Percentiles rank a stretch among this genome's conserved stretches.
Conservation (phyloP, 2,888 invertebrate genomes). For the Lamproptera curius region DNA sequence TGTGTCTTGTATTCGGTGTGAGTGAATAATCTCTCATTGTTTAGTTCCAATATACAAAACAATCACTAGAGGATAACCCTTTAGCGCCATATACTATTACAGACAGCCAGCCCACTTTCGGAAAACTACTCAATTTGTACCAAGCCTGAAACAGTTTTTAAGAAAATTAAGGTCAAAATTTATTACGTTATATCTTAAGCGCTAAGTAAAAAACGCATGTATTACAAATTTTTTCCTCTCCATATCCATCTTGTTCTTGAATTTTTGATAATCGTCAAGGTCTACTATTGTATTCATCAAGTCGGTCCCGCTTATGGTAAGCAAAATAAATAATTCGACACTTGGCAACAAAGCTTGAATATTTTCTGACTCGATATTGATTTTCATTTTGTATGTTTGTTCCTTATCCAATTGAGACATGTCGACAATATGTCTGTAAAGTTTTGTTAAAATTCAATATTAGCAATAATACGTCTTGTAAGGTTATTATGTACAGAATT, state of each 20-base stretch:
- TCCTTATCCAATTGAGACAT: slow-evolving; percentile 89
- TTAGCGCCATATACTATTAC: slow-evolving; percentile 91
- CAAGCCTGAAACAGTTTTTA: slow-evolving; percentile 56
- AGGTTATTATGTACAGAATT: background rate
- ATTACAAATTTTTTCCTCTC: slow-evolving; percentile 81
- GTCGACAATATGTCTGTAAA: slow-evolving; percentile 83
- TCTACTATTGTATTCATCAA: slow-evolving; percentile 91
- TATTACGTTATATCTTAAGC: background rate
- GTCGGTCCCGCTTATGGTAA: slow-evolving; percentile 95
- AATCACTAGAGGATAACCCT: slow-evolving; percentile 93
- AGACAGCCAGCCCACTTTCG: slow-evolving; percentile 93
- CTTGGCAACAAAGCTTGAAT: slow-evolving; percentile 43
- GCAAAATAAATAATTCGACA: slow-evolving; percentile 84
- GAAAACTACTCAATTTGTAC: slow-evolving; percentile 45
- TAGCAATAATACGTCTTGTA: too few relatives aligned
- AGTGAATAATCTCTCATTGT: slow-evolving; percentile 95
- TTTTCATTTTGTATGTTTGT: slow-evolving; percentile 90
- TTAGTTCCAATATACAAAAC: slow-evolving; percentile 94
- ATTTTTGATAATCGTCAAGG: slow-evolving; percentile 86
- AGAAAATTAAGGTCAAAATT: background rate
- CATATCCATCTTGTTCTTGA: slow-evolving; percentile 77
- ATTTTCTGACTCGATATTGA: slow-evolving; percentile 89
- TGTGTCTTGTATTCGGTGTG: slow-evolving; percentile 98
- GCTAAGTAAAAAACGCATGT: too few relatives aligned
- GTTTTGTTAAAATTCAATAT: too few relatives aligned